These are phyloP conservation scores for Blastobasis lacticolella DNA, from an alignment of 2,888 invertebrate species.

Conservation along the genomic window DNA sequence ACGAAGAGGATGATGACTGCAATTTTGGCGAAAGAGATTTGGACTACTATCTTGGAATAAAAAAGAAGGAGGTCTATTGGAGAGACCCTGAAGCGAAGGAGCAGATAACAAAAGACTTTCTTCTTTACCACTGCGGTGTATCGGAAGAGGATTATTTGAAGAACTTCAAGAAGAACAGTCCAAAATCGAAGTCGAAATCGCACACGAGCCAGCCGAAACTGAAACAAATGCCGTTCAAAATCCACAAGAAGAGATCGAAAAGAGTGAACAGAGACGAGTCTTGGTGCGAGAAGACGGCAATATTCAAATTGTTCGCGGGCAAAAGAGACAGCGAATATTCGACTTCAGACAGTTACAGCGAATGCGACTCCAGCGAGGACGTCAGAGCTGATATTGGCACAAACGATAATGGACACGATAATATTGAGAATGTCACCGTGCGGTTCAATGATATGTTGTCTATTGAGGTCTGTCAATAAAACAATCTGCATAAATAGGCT, in stretches of 20 bases:
- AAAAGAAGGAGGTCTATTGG: constrained; percentile 57
- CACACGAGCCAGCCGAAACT: constrained; percentile 38
- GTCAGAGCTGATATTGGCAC: constrained; percentile 9
- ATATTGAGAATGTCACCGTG: constrained; percentile 23
- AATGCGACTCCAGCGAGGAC: constrained; percentile 50
- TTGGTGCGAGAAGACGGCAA: constrained; percentile 53
- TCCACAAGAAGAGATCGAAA: constrained; percentile 43
- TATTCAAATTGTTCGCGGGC: constrained; percentile 53
- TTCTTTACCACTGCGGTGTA: constrained; percentile 57
- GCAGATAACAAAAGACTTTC: constrained; percentile 58
- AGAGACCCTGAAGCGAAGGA: constrained; percentile 55
- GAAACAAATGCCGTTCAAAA: constrained; percentile 65
- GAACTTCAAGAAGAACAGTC: constrained; percentile 33
- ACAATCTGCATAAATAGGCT: too few relatives aligned
- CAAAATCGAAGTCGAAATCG: constrained; percentile 22
- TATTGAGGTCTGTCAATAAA: constrained; percentile 17
- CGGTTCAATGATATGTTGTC: constrained; percentile 21
- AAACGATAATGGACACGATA: constrained; percentile 8
- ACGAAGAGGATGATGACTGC: constrained; percentile 29
- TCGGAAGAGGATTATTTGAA: constrained; percentile 57
- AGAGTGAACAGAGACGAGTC: constrained; percentile 43
- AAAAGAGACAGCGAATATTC: constrained; percentile 53
- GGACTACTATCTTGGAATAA: constrained; percentile 59
- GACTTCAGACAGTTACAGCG: constrained; percentile 64
- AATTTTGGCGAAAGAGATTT: constrained; percentile 55